Evolutionary conservation across 2,888 invertebrate genomes (phyloP), one percentile per base, ranked within the genome.

Genomic region (Pantelozetes paolii): DNA sequence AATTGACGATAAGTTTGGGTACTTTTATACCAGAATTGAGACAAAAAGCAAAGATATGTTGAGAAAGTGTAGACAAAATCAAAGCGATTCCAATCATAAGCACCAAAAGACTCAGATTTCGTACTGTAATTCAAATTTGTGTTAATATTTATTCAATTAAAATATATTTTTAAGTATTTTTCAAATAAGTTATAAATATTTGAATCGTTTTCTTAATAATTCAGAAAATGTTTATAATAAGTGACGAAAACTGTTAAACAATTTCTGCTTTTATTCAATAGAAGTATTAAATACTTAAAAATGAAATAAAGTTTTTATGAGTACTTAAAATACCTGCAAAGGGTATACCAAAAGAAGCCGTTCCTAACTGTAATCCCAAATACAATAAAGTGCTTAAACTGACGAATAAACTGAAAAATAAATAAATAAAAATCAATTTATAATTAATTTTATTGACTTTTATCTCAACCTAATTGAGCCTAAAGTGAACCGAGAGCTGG

Each of bases 281-380:
- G 15, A 48, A 5, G 15, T 48, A 15, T n/a, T 48, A 9, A 36
- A 8, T 5, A 36, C 36, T 36, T 36, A 36, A 36, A 45, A 45
- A 15, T 45, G 9, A 45, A 18, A 18, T 11, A 18, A 9, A 45
- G 45, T 45, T n/a, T 18, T 45, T 11, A 45, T 45, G 45, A 45
- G 9, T 18, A 9, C 2, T 40, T 45, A 36, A 3, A 5, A 45
- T 69, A 69, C 69, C 45, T 69, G 69, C 69, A 45, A 26, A 45
- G 0, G 69, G 69, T 26, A 42, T 20, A 45, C 69, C 69, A 26
- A 69, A 45, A 8, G 69, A 13, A 18, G 69, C 69, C 40, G 69
- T 26, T 26, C 69, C 69, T 45, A 69, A 69, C 20, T 69, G 69
- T 23, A 69, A 23, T 36, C 42, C 69, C 69, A 69, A 69, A 45